Evolutionary conservation across 2,797 vertebrate genomes (phyloP), one percentile per base, ranked within the genome.

Genomic region (Discoglossus pictus): DNA sequence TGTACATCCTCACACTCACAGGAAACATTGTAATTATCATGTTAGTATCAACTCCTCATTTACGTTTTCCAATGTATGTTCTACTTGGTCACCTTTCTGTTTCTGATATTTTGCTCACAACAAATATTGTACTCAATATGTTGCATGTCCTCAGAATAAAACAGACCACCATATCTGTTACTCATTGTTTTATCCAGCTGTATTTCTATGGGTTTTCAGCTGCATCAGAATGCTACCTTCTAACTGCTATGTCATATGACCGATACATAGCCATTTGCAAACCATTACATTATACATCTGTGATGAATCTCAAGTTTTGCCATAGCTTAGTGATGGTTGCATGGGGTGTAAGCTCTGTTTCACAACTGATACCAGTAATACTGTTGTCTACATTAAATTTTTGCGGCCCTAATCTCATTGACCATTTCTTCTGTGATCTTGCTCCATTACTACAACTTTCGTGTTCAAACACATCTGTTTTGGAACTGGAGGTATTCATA

Each of bases 11-110:
- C n/a, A n/a, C n/a, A n/a, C n/a, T n/a, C n/a, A n/a, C n/a, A n/a
- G n/a, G n/a, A n/a, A n/a, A n/a, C n/a, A n/a, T n/a, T n/a, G n/a
- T n/a, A n/a, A n/a, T n/a, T n/a, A n/a, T n/a, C n/a, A n/a, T n/a
- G n/a, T n/a, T n/a, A n/a, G n/a, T n/a, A n/a, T n/a, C n/a, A n/a
- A n/a, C n/a, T n/a, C n/a, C n/a, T n/a, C n/a, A n/a, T n/a, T n/a
- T n/a, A n/a, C n/a, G n/a, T n/a, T n/a, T n/a, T n/a, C 54, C 54
- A 7, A 56, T 56, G 54, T 56, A 56, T 8, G 3, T 56, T 25
- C 40, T 56, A 10, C 54, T 56, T 11, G 15, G 54, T 13, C 54
- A 56, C 8, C 54, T 56, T n/a, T 56, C 54, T 9, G 5, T 56
- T 9, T 24, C 38, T 1, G 54, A 56, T 42, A 25, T 56, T 6